phyloP scores from a whole-genome alignment of 2,113 vertebrate species.

The Percina caprodes region DNA sequence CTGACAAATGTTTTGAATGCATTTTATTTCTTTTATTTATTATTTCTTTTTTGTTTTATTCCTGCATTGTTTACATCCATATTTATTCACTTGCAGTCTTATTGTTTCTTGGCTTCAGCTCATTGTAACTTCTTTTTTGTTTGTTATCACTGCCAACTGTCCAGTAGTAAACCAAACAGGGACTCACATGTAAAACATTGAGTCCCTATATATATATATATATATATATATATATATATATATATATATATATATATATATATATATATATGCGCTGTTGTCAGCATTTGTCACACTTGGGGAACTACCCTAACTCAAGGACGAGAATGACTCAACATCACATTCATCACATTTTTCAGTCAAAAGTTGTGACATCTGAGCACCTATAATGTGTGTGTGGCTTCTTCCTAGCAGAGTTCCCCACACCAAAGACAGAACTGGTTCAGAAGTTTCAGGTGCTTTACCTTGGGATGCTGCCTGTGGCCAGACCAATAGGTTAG shows the following conservation, averaged over 20 bases:
- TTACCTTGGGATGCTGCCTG: slow-evolving; percentile 94
- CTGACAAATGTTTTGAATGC: neutral
- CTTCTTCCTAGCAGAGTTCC: slow-evolving; percentile 91
- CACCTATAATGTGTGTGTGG: slow-evolving; percentile 8
- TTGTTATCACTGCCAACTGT: neutral
- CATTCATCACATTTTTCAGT: neutral
- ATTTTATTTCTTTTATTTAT: neutral
- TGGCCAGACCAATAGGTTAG: slow-evolving; percentile 92
- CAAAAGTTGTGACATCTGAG: neutral
- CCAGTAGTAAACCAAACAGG: neutral
- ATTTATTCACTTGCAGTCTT: neutral
- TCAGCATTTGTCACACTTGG: neutral
- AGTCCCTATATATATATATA: too few relatives aligned
- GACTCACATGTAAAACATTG: neutral
- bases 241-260: too few relatives aligned
- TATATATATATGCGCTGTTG: neutral
- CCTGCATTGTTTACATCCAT: neutral
- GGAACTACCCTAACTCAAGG: neutral
- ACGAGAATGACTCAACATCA: neutral
- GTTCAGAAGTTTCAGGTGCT: slow-evolving; percentile 97
- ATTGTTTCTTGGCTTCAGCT: neutral
- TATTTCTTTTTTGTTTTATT: neutral
- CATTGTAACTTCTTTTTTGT: neutral
- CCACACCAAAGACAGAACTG: slow-evolving; percentile 98
- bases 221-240: too few relatives aligned